phyloP scores from a whole-genome alignment of 1,140 invertebrate genomes.

The Ganaspis sp. region DNA sequence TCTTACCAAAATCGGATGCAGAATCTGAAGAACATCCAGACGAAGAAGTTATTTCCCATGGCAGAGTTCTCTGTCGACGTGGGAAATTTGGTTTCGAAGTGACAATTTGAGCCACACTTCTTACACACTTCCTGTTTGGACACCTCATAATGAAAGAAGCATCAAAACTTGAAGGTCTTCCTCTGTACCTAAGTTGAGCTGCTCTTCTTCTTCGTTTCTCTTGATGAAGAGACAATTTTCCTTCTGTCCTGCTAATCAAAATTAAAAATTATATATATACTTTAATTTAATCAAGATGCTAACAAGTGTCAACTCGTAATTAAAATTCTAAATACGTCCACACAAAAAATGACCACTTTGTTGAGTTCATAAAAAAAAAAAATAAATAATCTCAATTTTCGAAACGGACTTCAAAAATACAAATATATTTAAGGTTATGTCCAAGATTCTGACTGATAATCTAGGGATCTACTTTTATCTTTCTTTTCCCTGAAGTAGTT shows the following conservation, averaged over 20 bases:
- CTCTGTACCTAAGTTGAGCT: slow-evolving; percentile 56
- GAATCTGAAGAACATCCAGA: slow-evolving; percentile 62
- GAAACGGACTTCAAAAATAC: too few relatives aligned
- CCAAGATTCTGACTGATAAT: too few relatives aligned
- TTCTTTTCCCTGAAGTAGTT: too few relatives aligned
- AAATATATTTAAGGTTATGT: too few relatives aligned
- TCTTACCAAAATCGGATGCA: slow-evolving; percentile 49
- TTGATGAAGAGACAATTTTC: slow-evolving; percentile 53
- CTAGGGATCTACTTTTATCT: too few relatives aligned
- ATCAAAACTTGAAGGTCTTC: slow-evolving; percentile 63
- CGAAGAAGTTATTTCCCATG: slow-evolving; percentile 58
- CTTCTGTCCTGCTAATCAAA: slow-evolving; percentile 41
- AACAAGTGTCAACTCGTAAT: too few relatives aligned
- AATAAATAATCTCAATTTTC: too few relatives aligned
- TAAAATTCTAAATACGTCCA: too few relatives aligned
- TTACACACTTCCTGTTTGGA: slow-evolving; percentile 49
- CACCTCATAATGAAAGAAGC: slow-evolving; percentile 59
- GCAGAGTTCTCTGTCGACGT: slow-evolving; percentile 48
- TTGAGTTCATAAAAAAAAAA: too few relatives aligned
- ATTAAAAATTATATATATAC: not conserved
- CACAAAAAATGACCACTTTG: too few relatives aligned
- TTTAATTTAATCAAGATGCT: not conserved
- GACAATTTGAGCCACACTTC: slow-evolving; percentile 46
- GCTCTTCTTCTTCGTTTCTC: slow-evolving; percentile 61
- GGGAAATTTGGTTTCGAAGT: slow-evolving; percentile 55